Percentiles rank a stretch among this genome's conserved stretches.
Conservation (phyloP, 2,797 vertebrate species). For the Semotilus atromaculatus region DNA sequence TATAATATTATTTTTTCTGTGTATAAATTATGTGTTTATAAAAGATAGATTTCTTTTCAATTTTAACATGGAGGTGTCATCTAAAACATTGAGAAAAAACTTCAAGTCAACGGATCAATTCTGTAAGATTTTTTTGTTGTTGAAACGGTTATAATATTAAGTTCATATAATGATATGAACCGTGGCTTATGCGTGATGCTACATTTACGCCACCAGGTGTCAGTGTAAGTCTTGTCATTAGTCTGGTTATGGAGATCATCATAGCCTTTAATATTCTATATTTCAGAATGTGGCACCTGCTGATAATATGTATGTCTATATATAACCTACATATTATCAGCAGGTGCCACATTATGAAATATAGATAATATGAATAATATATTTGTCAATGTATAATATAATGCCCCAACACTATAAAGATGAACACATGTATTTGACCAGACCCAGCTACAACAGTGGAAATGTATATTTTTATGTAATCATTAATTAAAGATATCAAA, state of each 20-base stretch:
- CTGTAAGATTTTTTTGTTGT: no score
- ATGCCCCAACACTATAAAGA: neutral
- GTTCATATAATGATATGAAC: no score
- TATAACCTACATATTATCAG: no score
- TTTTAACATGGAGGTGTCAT: no score
- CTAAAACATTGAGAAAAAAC: no score
- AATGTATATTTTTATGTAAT: neutral
- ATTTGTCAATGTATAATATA: neutral
- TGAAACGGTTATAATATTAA: no score
- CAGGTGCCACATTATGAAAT: no score
- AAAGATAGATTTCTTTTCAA: no score
- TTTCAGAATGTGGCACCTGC: neutral
- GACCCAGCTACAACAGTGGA: neutral
- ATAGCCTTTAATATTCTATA: neutral
- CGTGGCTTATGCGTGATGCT: neutral
- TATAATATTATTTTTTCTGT: neutral
- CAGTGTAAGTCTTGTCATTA: neutral
- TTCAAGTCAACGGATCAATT: neutral
- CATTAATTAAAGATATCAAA: no score
- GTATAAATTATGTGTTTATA: no score
- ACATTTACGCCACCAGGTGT: neutral
- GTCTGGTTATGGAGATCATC: neutral
- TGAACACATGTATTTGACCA: neutral
- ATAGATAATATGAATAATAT: no score
- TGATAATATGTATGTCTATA: neutral